A percentile compares a stretch with the other conserved stretches of the same genome.
phyloP scores from a whole-genome alignment of 1,140 invertebrate species.

The Amphibalanus amphitrite region DNA sequence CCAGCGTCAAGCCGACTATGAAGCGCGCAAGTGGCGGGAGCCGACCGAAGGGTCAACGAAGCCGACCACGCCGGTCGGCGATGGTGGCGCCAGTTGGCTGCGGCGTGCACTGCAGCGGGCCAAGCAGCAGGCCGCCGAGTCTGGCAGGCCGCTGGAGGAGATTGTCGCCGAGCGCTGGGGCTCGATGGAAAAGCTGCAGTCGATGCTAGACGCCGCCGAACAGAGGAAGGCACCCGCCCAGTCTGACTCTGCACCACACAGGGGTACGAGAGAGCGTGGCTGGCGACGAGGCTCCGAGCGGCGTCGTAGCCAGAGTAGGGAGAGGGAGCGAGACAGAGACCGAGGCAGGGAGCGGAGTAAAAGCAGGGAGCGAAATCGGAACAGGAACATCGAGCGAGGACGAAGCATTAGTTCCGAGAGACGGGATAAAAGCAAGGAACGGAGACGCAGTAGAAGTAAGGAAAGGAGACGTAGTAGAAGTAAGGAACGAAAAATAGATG shows the following conservation, averaged over 20 bases:
- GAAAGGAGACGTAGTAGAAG: background rate
- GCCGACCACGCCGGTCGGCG: background rate
- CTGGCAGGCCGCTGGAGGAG: constrained; percentile 37
- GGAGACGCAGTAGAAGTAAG: background rate
- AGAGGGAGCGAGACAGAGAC: background rate
- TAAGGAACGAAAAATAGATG: background rate
- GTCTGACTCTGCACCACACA: background rate
- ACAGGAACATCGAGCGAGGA: background rate
- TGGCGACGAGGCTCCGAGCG: constrained; percentile 8
- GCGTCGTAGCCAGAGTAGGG: constrained; percentile 5
- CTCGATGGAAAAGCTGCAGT: constrained; percentile 24
- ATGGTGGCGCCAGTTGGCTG: constrained; percentile 30
- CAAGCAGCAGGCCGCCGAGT: constrained; percentile 37
- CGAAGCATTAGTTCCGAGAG: background rate
- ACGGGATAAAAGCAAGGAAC: background rate
- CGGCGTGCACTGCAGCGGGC: constrained; percentile 36
- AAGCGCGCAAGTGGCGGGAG: background rate
- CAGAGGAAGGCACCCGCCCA: constrained; percentile 8
- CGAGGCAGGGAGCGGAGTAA: background rate
- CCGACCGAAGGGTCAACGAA: background rate
- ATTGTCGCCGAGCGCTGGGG: constrained; percentile 44
- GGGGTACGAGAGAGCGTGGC: constrained; percentile 7
- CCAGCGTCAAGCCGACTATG: background rate
- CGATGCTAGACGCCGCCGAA: constrained; percentile 5
- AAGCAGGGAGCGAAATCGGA: background rate